A percentile compares a stretch with the other conserved stretches of the same genome.
Evolutionary conservation across 2,113 vertebrate species (phyloP).

Genomic region (Cebus imitator): DNA sequence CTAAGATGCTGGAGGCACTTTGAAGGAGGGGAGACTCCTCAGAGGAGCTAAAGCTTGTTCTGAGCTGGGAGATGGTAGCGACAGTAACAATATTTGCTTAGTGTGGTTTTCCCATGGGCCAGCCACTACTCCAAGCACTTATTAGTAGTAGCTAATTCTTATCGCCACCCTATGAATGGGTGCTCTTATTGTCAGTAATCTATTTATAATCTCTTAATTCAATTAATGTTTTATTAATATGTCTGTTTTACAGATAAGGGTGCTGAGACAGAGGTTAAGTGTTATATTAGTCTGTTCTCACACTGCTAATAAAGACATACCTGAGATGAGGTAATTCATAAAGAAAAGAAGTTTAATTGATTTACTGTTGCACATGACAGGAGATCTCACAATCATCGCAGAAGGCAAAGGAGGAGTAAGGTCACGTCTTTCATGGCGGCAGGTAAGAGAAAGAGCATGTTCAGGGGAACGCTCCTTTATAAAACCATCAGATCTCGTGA

Average conservation of each 20-base stretch:
- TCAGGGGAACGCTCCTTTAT: no score
- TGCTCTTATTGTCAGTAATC: neutral
- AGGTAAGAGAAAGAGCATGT: no score
- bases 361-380: no score
- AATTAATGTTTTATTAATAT: neutral
- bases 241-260: neutral
- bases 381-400: no score
- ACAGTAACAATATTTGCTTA: neutral
- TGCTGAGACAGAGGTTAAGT: neutral
- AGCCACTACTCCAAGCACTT: neutral
- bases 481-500: no score
- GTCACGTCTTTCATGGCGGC: no score
- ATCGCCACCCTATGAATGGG: neutral
- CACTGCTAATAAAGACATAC: no score
- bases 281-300: neutral
- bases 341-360: no score
- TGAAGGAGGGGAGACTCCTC: neutral
- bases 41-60: neutral
- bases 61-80: neutral
- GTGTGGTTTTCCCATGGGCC: neutral
- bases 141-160: neutral
- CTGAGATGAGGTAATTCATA: no score
- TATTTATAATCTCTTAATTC: neutral
- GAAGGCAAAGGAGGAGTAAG: no score
- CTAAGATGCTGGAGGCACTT: neutral